phyloP scores from a whole-genome alignment of 2,888 invertebrate genomes.

The Arctia plantaginis region DNA sequence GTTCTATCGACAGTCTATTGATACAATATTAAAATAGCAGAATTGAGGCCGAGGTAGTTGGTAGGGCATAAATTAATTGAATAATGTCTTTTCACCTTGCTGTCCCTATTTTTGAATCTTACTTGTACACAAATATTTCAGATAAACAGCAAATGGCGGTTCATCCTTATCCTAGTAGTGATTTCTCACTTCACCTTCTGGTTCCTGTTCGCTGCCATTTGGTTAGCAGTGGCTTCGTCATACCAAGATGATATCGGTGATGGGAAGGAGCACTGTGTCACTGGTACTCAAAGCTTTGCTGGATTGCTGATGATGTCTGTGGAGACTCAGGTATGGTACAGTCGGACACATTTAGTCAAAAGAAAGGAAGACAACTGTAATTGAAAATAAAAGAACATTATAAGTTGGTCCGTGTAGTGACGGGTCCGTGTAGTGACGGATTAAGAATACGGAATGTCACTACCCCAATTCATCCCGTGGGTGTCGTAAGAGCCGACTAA shows the following conservation, averaged over 20 bases:
- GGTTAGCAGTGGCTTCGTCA: constrained; percentile 90
- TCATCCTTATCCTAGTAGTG: constrained; percentile 88
- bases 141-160: constrained; percentile 92
- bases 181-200: constrained; percentile 90
- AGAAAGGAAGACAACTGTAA: too few relatives aligned
- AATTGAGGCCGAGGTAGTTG: too few relatives aligned
- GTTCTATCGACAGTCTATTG: too few relatives aligned
- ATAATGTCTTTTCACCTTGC: too few relatives aligned
- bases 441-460: too few relatives aligned
- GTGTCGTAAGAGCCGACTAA: too few relatives aligned
- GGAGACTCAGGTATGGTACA: constrained; percentile 90
- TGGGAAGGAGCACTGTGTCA: constrained; percentile 87
- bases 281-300: constrained; percentile 87
- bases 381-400: too few relatives aligned
- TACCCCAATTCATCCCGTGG: too few relatives aligned
- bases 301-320: constrained; percentile 93
- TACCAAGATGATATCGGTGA: constrained; percentile 92
- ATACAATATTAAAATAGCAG: too few relatives aligned
- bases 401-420: too few relatives aligned
- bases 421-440: too few relatives aligned
- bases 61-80: too few relatives aligned
- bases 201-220: constrained; percentile 92
- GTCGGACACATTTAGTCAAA: background rate
- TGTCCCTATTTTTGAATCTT: background rate
- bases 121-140: constrained; percentile 38